Base-by-base conservation (phyloP, 1,140 invertebrate species). In the Trichonephila clavipes region DNA sequence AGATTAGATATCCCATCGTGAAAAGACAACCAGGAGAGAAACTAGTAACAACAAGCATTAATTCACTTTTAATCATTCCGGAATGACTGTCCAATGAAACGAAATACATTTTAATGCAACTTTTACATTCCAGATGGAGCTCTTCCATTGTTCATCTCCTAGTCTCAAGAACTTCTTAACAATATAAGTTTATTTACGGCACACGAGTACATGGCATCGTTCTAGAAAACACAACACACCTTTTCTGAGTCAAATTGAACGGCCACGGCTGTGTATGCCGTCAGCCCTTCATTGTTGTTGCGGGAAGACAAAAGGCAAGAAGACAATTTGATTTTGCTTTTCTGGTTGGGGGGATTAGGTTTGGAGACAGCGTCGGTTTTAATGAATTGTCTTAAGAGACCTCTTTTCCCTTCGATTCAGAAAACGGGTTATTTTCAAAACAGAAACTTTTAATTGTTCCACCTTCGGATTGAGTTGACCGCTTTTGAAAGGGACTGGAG, bases 371-470 rank as follows among this genome's bases (percentile, higher is more conserved):
- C 34, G 28, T 40, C 72, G 14, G 72, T 77, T 77, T 77, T 34
- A 77, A 77, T 77, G 72, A 77, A 77, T 28, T 77, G 72, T 77
- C 24, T 77, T 77, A 16, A 77, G 34, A 77, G 72, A 34, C 24
- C 28, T 18, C 72, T 19, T 77, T 77, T 77, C 72, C 18, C 34
- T 12, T 19, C 51, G 28, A 77, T 40, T 77, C 72, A 40, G 34
- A 28, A 72, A 34, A 34, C 72, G 18, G 28, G 72, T 77, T 28
- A 77, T 77, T 51, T 77, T 40, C 72, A 40, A 34, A 77, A 58
- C 82, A 59, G 51, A 59, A 83, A 83, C 82, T 83, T 83, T 83
- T 83, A 83, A 83, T 83, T 83, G n/a, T 83, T 58, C 51, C 44
- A 10, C 24, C 82, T n/a, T 58, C n/a, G 21, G 82, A 83, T 83